Evolutionary conservation across 2,113 vertebrate genomes (phyloP), one percentile per base, ranked within the genome.

Genomic region (Ammodytes dubius): DNA sequence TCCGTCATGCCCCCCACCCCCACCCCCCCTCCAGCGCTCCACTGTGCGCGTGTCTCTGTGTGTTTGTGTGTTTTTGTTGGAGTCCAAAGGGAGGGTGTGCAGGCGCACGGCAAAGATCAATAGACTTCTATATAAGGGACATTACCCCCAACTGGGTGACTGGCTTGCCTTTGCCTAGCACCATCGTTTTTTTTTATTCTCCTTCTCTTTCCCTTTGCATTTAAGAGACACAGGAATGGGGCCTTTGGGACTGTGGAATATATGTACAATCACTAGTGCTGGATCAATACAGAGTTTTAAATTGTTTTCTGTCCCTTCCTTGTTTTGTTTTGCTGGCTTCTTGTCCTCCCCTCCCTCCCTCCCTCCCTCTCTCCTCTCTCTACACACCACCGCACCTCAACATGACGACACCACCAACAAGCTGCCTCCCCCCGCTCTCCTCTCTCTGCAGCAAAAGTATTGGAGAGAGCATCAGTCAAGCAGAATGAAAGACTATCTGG

Each of bases 71-170:
- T 87, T 76, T 87, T 80, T 89, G 80, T 89, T 46, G 35, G 81
- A 89, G 77, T 97, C 95, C 95, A 78, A 95, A 86, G 89, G 88
- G 88, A 83, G 78, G 85, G 81, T 52, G 47, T 74, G 91, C 85
- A 84, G 91, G 93, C 90, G 79, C 94, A 93, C 95, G 94, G 91
- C 93, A 89, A 95, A 96, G 97, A 99, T 98, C 97, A 96, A 98
- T 99, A 97, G 95, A 96, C 96, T 97, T 96, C 96, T 97, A 96
- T 97, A 97, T 95, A 96, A 96, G 96, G 96, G 96, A 97, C 97
- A 96, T 96, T 96, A 96, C 95, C 96, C 94, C 92, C 87, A 96
- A 96, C 96, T 96, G 95, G 95, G 95, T 96, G 96, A 97, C 95
- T 94, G 96, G 93, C 95, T 96, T 94, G 93, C 93, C 94, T 95